Conservation (phyloP, 2,888 invertebrate species). For the Aphelenchoides bicaudatus region DNA sequence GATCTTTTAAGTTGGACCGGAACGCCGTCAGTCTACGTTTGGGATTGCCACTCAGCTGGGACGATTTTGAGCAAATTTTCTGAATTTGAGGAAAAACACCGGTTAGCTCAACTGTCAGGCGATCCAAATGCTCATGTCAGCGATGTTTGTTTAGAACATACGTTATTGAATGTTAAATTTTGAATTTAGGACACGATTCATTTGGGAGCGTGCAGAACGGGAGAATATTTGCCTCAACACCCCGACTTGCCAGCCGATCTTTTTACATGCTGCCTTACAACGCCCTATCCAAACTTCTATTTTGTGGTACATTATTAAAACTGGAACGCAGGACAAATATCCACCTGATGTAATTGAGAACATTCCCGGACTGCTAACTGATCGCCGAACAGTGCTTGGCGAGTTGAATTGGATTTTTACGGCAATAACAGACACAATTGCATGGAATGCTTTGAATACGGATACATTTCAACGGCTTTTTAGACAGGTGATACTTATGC, state of each 20-base stretch:
- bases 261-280: slow-evolving; percentile 95
- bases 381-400: slow-evolving; percentile 82
- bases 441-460: slow-evolving; percentile 88
- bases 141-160: background rate
- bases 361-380: slow-evolving; percentile 85
- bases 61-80: slow-evolving; percentile 78
- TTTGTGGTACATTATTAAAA: slow-evolving; percentile 51
- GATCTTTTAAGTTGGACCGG: slow-evolving; percentile 99
- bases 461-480: slow-evolving; percentile 93
- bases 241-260: slow-evolving; percentile 93
- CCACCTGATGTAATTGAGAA: slow-evolving; percentile 64
- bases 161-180: slow-evolving; percentile 10
- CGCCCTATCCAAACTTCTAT: slow-evolving; percentile 79
- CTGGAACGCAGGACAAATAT: slow-evolving; percentile 41
- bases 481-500: slow-evolving; percentile 66
- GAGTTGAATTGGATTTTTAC: slow-evolving; percentile 99
- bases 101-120: background rate
- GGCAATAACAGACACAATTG: slow-evolving; percentile 98
- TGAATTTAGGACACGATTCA: slow-evolving; percentile 74
- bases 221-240: slow-evolving; percentile 81
- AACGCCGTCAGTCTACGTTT: slow-evolving; percentile 95
- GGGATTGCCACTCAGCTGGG: slow-evolving; percentile 97
- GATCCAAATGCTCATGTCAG: background rate
- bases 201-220: slow-evolving; percentile 88
- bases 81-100: slow-evolving; percentile 78